These are phyloP conservation scores for Sclerurus mexicanus DNA, from an alignment of 2,113 vertebrate genomes.

Conservation along the genomic window DNA sequence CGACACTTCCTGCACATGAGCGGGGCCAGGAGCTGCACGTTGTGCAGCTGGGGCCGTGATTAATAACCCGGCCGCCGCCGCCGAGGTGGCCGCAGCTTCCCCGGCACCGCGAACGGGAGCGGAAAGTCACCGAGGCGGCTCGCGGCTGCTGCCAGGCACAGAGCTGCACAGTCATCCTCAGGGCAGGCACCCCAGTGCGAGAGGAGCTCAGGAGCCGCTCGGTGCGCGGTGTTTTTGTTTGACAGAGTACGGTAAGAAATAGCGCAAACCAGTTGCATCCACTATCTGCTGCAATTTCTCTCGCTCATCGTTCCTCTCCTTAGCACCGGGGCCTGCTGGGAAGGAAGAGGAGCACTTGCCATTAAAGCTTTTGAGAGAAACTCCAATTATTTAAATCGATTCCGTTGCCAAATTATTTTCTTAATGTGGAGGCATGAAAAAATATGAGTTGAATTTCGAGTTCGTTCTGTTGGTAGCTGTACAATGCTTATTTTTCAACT, in stretches of 20 bases:
- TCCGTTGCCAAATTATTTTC: neutral
- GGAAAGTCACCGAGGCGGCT: neutral
- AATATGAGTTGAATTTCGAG: neutral
- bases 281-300: neutral
- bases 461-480: neutral
- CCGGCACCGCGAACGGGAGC: rapidly evolving
- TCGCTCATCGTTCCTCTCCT: neutral
- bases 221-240: neutral
- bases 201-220: neutral
- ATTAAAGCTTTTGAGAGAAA: neutral
- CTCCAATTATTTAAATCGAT: neutral
- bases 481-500: neutral
- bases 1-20: neutral
- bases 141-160: too few species aligned
- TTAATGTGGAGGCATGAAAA: neutral
- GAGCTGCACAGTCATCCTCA: too few species aligned
- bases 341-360: neutral
- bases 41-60: neutral
- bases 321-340: neutral
- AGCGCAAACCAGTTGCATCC: neutral
- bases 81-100: neutral
- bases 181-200: too few species aligned
- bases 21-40: neutral
- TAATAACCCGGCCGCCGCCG: neutral
- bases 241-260: neutral